phyloP scores from a whole-genome alignment of 2,888 invertebrate species.

The Dasypogon diadema region DNA sequence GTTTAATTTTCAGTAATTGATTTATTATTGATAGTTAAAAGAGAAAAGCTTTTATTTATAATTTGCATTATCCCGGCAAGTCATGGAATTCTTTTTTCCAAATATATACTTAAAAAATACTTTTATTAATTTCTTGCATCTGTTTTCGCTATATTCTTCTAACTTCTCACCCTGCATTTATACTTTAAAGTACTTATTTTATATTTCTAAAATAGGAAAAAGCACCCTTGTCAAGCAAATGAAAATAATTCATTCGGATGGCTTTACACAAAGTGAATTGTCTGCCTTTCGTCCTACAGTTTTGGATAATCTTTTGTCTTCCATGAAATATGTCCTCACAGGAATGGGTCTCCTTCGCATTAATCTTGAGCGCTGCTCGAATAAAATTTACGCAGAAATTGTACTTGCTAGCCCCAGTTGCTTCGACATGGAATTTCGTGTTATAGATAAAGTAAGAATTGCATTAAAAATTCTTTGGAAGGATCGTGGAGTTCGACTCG shows the following conservation, averaged over 20 bases:
- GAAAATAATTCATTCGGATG: slow-evolving; percentile 78
- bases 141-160: too few relatives aligned
- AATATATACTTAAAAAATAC: too few relatives aligned
- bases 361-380: slow-evolving; percentile 73
- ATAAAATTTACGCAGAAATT: slow-evolving; percentile 72
- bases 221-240: slow-evolving; percentile 78
- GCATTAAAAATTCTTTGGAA: slow-evolving; percentile 74
- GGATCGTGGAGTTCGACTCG: slow-evolving; percentile 74
- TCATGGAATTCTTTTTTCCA: too few relatives aligned
- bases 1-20: too few relatives aligned
- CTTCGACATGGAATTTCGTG: slow-evolving; percentile 71
- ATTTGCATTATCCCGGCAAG: too few relatives aligned
- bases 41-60: too few relatives aligned
- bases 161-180: neutral
- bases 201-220: slow-evolving; percentile 70
- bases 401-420: slow-evolving; percentile 70
- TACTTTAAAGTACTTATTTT: neutral
- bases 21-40: too few relatives aligned
- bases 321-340: slow-evolving; percentile 77
- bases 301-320: slow-evolving; percentile 74
- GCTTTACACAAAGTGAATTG: slow-evolving; percentile 74
- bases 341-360: slow-evolving; percentile 76
- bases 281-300: slow-evolving; percentile 75
- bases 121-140: too few relatives aligned
- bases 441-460: slow-evolving; percentile 70